These are phyloP conservation scores for Helogale parvula DNA, from an alignment of 2,113 vertebrate species.

Conservation along the genomic window DNA sequence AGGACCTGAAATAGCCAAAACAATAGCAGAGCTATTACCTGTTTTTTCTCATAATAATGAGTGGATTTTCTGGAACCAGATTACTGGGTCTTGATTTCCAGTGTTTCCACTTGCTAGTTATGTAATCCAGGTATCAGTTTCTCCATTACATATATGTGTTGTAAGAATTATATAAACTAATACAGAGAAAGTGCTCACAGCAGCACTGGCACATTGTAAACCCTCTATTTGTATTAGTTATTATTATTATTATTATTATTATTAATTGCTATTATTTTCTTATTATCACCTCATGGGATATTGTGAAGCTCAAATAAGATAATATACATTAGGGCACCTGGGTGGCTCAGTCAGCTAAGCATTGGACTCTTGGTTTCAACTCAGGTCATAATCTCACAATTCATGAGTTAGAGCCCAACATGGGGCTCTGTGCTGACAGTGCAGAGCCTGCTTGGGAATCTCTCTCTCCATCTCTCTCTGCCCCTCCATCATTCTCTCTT, in stretches of 20 bases:
- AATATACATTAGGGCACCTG: neutral
- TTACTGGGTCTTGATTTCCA: neutral
- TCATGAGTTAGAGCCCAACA: no score
- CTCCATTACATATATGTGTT: neutral
- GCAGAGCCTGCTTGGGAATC: no score
- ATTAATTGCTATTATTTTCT: neutral
- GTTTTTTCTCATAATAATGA: neutral
- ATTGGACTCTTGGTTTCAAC: no score
- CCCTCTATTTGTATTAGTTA: neutral
- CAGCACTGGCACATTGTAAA: neutral
- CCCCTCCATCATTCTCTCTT: no score
- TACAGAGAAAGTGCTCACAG: neutral
- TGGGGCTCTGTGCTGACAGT: no score
- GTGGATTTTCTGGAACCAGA: neutral
- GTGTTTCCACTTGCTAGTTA: neutral
- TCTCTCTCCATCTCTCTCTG: no score
- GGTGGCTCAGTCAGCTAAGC: no score
- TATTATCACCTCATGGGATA: neutral
- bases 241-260: neutral
- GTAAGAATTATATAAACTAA: neutral
- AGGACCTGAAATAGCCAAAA: neutral
- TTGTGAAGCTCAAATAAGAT: neutral
- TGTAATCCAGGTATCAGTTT: neutral
- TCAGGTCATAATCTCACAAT: no score
- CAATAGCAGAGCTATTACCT: neutral